Evolutionary conservation across 2,797 vertebrate species (phyloP), one percentile per base, ranked within the genome.

Genomic region (Chromobotia macracanthus): DNA sequence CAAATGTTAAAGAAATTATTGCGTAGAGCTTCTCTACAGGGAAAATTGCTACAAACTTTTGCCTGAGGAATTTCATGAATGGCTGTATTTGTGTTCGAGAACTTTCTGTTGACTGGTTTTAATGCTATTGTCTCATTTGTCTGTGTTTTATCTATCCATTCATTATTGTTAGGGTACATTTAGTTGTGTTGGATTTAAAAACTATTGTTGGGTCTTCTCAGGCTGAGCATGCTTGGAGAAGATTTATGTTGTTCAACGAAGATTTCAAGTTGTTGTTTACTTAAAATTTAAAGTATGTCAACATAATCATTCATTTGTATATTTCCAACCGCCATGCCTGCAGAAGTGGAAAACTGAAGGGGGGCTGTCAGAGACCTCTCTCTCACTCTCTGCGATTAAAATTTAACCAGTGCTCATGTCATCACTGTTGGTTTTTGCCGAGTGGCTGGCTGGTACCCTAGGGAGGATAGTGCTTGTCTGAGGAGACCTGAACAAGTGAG

Each of bases 1-100:
- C 94, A 94, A 95, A 96, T 95, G 94, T 95, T 94, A 94, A 93
- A 91, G 91, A 94, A 94, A 95, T 95, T 95, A 95, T 91, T 88
- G 90, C 92, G 87, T 90, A 95, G 94, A 94, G 92, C 89, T 91
- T 93, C 94, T 92, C 91, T 90, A 90, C 90, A 87, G 90, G 91
- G 92, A 94, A 72, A 93, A 94, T 92, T 90, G 90, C 92, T 84
- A 89, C 88, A 94, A 94, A 95, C 92, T 94, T 93, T 92, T 91
- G 92, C 94, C 90, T 92, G 90, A 94, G 93, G 94, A 91, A 11
- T 38, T 18, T 28, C 11, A 51, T 53, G 75, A 78, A 68, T 19
- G 81, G 64, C 66, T 65, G 61, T 48, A 48, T 28, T 18, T 60
- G 23, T 66, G 66, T 77, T 23, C 58, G 44, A 21, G 8, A 83